Base-by-base conservation (phyloP, 2,797 vertebrate genomes). In the Gadopsis marmoratus region DNA sequence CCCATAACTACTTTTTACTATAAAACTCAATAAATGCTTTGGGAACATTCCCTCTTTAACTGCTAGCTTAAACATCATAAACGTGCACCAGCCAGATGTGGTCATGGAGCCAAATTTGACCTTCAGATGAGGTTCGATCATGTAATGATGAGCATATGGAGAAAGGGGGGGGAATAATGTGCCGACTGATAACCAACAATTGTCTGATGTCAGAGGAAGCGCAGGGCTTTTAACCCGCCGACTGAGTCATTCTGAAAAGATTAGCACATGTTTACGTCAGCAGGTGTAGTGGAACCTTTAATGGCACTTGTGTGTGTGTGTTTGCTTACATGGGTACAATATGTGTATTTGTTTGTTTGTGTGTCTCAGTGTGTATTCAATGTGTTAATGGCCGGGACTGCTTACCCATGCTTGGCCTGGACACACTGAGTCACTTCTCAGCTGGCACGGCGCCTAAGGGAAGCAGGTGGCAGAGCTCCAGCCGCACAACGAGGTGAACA, bases 361-460 rank as follows among this genome's bases (percentile, higher is more conserved):
- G 81, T 70, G 77, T 85, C 71, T 72, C 64, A 60, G 81, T 83
- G 85, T 91, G 91, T 92, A 89, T 94, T 93, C 94, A 94, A 93
- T 93, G 92, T 90, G 93, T 88, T 94, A 95, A 94, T 94, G 92
- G 89, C 59, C 50, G 33, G 63, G 33, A 67, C 71, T 86, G 91
- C 79, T 93, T 82, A 90, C 79, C 88, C 84, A 90, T 78, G 82
- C 83, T 59, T 89, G 84, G 51, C 87, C 81, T 83, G 83, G 82
- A 89, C 84, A 80, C 84, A 78, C 84, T 93, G 90, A 94, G 83
- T 94, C 94, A 93, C 89, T 87, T 71, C 77, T 89, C 87, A 60
- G 67, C 88, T 89, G 91, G 91, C 90, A 67, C 50, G 1, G 47
- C 26, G 79, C 84, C 83, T 10, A 35, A 82, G 75, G 84, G 81